phyloP scores from a whole-genome alignment of 2,113 vertebrate genomes.

The Meleagris gallopavo region DNA sequence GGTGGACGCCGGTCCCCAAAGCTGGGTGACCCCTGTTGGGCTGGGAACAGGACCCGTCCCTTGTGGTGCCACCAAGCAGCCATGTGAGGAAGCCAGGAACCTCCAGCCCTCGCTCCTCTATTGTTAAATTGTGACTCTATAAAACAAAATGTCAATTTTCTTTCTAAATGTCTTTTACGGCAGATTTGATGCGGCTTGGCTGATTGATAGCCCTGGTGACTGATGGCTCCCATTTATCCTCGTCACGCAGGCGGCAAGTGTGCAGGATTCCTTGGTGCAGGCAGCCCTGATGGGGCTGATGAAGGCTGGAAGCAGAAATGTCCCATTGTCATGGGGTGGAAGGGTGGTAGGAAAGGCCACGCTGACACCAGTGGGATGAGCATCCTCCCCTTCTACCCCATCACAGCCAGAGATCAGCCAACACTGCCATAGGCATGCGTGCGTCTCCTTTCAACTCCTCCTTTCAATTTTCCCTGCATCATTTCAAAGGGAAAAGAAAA shows the following conservation, averaged over 20 bases:
- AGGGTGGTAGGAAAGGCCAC: background rate
- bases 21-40: rapidly evolving
- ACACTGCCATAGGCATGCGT: rapidly evolving
- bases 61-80: background rate
- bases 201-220: conserved; percentile 52
- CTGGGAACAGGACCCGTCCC: background rate
- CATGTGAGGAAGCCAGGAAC: rapidly evolving
- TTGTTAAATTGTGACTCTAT: background rate
- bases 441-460: background rate
- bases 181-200: conserved; percentile 35
- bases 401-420: background rate
- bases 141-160: conserved; percentile 70
- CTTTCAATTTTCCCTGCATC: background rate
- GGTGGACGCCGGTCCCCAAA: rapidly evolving
- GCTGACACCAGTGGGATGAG: rapidly evolving
- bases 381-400: background rate
- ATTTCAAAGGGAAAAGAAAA: background rate
- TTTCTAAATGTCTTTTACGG: conserved; percentile 56
- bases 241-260: rapidly evolving
- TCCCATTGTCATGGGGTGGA: background rate
- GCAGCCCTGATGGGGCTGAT: background rate
- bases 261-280: background rate
- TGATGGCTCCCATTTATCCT: conserved; percentile 32
- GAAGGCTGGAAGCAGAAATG: background rate
- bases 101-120: background rate